Percentiles rank a stretch among this genome's conserved stretches.
These are phyloP conservation scores for Oryzias celebensis DNA, from an alignment of 2,113 vertebrate species.

Conservation along the genomic window DNA sequence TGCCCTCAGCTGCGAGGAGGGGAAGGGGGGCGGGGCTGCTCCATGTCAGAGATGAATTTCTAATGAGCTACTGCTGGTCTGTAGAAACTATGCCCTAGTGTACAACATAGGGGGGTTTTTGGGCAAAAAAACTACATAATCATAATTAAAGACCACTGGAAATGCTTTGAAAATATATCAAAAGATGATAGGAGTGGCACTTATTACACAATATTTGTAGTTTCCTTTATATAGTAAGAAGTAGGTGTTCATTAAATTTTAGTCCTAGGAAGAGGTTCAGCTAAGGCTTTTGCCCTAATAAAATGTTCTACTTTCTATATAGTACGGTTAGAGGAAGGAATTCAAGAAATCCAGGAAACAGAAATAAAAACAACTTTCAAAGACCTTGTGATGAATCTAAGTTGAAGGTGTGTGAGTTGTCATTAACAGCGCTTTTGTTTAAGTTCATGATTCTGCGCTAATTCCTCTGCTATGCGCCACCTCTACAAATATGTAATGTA, in stretches of 20 bases:
- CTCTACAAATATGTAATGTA: constrained; percentile 8
- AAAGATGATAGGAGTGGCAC: no score
- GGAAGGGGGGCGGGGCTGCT: no score
- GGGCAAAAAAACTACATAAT: no score
- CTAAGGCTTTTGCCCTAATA: constrained; percentile 38
- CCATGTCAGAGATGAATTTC: no score
- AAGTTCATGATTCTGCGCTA: constrained; percentile 11
- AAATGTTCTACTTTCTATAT: background rate
- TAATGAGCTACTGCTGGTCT: no score
- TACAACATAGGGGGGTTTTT: no score
- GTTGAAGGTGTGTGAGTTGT: background rate
- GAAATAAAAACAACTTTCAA: constrained; percentile 18
- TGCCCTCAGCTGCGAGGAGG: no score
- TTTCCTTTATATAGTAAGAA: background rate
- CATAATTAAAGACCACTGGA: no score
- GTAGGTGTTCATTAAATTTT: constrained; percentile 18
- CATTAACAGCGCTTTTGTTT: background rate
- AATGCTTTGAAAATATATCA: no score
- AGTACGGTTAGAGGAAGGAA: constrained; percentile 6
- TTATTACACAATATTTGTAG: no score
- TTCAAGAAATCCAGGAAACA: constrained; percentile 16
- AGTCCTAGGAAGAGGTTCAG: constrained; percentile 17
- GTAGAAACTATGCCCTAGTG: no score
- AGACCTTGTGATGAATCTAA: constrained; percentile 24
- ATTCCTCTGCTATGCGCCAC: background rate